Evolutionary conservation across 2,113 vertebrate species (phyloP), one percentile per base, ranked within the genome.

Genomic region (Girardinichthys multiradiatus): DNA sequence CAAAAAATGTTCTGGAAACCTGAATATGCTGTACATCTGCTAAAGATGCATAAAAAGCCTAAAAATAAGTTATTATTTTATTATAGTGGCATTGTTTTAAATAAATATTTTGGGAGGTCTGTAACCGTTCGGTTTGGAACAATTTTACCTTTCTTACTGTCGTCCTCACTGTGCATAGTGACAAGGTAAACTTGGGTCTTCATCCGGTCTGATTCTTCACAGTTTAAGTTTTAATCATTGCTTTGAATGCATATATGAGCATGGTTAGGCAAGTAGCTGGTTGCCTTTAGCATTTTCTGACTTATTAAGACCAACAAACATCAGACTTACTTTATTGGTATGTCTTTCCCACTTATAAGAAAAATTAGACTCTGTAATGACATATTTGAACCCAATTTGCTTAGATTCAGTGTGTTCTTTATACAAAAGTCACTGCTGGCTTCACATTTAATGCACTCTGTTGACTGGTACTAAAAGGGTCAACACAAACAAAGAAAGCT

Each of bases 401-500:
- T 67, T 42, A 6, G 4, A 67, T 51, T 4, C 4, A 63, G 21
- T 60, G 31, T 58, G 26, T 51, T 66, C 71, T 30, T 29, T 58
- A 42, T 57, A 31, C 39, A 37, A 24, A 4, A 61, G 39, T 54
- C n/a, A 24, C 28, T 26, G 2, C 35, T 39, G 5, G 1, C 61
- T 64, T 26, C 26, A 37, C 29, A 26, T 31, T 58, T 61, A 27
- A 31, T 26, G 66, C 21, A 45, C 17, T 27, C 8, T 27, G 68
- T 29, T 48, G 64, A 26, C 1, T 0, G 26, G 64, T 29, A 33
- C 13, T 45, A 57, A 71, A 28, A 27, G 9, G 4, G 21, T 27
- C 4, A 67, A 51, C 64, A 62, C 62, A 76, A 33, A 64, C 30
- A 30, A 30, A 69, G 54, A 31, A 39, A 72, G 66, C 78, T 84